Percentiles rank a stretch among this genome's conserved stretches.
Evolutionary conservation across 2,888 invertebrate species (phyloP).

Genomic region (Ophion obscuratus): DNA sequence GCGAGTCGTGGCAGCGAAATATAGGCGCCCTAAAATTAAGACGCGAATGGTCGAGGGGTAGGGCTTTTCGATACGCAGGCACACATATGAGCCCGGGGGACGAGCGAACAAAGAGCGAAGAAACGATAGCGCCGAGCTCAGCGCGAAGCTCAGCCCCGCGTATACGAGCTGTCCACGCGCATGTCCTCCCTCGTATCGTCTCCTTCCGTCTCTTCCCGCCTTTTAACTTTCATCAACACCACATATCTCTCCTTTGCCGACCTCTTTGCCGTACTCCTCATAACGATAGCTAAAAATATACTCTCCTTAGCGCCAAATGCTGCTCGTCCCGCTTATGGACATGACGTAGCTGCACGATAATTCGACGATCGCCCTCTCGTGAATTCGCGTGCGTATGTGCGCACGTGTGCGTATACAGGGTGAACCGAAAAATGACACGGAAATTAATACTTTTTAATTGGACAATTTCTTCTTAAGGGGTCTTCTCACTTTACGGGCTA

Average conservation of each 20-base stretch:
- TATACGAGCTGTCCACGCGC: neutral
- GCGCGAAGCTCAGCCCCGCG: neutral
- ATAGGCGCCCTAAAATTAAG: neutral
- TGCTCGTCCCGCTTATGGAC: neutral
- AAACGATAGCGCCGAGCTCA: neutral
- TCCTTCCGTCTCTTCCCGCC: neutral
- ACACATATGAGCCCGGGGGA: neutral
- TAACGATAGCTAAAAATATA: conserved; percentile 50
- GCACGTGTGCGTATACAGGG: neutral
- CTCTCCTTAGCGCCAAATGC: conserved; percentile 10
- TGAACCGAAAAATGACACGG: neutral
- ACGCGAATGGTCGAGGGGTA: neutral
- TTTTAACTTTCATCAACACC: conserved; percentile 5
- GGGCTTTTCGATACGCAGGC: neutral
- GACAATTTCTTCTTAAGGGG: too few relatives aligned
- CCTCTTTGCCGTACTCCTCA: neutral
- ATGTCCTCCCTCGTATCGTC: neutral
- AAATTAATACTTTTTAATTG: too few relatives aligned
- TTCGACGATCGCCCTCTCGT: neutral
- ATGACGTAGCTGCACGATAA: neutral
- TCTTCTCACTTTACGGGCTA: too few relatives aligned
- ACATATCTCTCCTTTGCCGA: neutral
- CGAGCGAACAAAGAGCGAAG: conserved; percentile 4
- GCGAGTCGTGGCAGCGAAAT: neutral
- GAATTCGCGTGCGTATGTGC: neutral